Evolutionary conservation across 2,113 vertebrate genomes (phyloP), one percentile per base, ranked within the genome.

Genomic region (Glaucidium brasilianum): DNA sequence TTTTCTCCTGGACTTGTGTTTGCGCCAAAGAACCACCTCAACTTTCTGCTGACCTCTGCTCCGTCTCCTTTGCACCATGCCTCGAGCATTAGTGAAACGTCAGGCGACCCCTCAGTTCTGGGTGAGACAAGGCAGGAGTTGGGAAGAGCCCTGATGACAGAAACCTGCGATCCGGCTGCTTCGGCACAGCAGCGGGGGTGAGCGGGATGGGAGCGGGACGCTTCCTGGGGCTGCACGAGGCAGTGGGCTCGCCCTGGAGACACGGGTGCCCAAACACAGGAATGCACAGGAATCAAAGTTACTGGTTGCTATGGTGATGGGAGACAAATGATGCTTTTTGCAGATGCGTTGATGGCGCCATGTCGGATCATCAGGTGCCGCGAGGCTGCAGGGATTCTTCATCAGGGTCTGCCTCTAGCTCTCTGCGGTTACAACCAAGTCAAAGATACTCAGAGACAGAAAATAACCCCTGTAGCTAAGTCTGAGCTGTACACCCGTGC

Each of bases 231-330:
- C 68, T 75, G 71, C 69, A 66, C 23, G 12, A 53, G 52, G 76
- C 39, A 5, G 60, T 25, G n/a, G 34, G 23, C 87, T 95, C 11
- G 21, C 94, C 89, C 77, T 62, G 94, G 94, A 85, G 91, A 91
- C 92, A 11, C 10, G 47, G 50, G 74, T 71, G 91, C 71, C 62
- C 37, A 63, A 30, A 64, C 53, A 60, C 55, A 16, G 9, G 20
- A 8, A 23, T 2, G 60, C 78, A 45, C 75, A 22, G 11, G 49
- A 5, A 83, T 64, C 37, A 30, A 39, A 71, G 67, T 67, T 43
- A 41, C 22, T 5, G 59, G 97, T 96, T 97, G 95, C 96, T 39
- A 88, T 96, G 90, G 97, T 6, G 55, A 95, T 15, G 41, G 78
- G 62, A 95, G 90, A 59, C 78, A 82, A 92, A 85, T 47, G 95